Evolutionary conservation across 1,140 invertebrate species (phyloP).

Genomic region (Trichogramma pretiosum): DNA sequence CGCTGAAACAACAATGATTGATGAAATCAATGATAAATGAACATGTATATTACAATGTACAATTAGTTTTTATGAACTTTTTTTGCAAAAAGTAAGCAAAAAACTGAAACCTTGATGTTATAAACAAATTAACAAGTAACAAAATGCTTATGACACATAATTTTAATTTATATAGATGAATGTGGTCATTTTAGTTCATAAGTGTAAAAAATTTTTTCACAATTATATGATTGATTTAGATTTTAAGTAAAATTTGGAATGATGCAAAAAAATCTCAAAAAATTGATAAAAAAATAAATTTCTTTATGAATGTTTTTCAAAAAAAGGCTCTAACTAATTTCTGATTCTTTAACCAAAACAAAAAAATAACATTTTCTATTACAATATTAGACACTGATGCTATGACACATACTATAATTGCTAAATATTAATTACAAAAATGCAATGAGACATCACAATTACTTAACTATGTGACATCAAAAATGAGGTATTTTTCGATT

Average conservation of each 20-base stretch:
- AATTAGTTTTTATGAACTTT: no score
- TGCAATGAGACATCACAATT: conserved; percentile 18
- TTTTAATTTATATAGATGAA: conserved; percentile 1
- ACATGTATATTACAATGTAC: conserved; percentile 12
- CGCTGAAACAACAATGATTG: conserved; percentile 12
- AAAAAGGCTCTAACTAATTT: no score
- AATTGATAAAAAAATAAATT: conserved; percentile 2
- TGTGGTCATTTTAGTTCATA: no score
- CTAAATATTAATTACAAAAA: conserved; percentile 18
- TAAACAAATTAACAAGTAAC: conserved; percentile 4
- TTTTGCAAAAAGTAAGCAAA: no score
- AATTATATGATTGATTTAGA: no score
- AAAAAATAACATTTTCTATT: conserved; percentile 34
- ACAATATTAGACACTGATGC: conserved; percentile 35
- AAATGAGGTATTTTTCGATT: conserved; percentile 18
- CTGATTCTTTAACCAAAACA: conserved; percentile 23
- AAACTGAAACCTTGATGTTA: no score
- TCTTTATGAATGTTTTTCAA: conserved; percentile 4
- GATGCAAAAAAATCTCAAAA: neutral
- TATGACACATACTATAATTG: conserved; percentile 33
- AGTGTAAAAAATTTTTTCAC: no score
- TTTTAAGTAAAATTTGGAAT: conserved; percentile 8
- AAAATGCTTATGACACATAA: conserved; percentile 1
- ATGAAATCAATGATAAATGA: conserved; percentile 10
- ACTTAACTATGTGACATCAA: conserved; percentile 15